Base-by-base conservation (phyloP, 2,113 vertebrate genomes). In the Chinchilla lanigera region DNA sequence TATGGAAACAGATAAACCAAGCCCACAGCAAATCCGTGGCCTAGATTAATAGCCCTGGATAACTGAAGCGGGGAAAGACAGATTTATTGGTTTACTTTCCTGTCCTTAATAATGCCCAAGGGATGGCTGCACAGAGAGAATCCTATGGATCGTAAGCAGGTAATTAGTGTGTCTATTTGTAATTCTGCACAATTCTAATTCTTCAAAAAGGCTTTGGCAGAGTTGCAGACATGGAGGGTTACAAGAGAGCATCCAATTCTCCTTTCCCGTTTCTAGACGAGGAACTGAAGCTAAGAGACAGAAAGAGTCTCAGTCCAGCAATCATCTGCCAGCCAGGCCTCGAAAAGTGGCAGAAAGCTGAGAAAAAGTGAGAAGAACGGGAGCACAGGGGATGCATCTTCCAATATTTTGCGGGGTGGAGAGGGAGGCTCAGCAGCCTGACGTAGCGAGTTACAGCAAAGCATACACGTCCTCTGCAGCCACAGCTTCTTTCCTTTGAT, bases 401-500 rank as follows among this genome's bases (percentile, higher is more conserved):
- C 77, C 10, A 0, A 7, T 47, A 33, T 20, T 30, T 83, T 47
- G 73, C 2, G 22, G 60, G 33, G 35, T 19, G 56, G 14, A 5
- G 63, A n/a, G 24, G 56, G 73, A 50, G 50, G 83, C 78, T 14
- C 28, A 20, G 69, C 41, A 41, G 77, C 65, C 90, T 85, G 86
- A 92, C 86, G 38, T 3, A 35, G 75, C 7, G 28, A 81, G 63
- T 89, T 78, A 82, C 44, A 84, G 60, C 80, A 85, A 97, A 97
- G 73, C 3, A 26, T 81, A 97, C 65, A 0, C 3, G 14, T 69
- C 94, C 97, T 92, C 95, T 52, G 61, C 47, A 77, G 88, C 89
- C 82, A 0, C 3, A 5, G 78, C 93, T 96, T 95, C 96, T 94
- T 19, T 96, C 92, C 96, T 98, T 98, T 98, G 98, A 98, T 98